Percentiles rank a stretch among this genome's conserved stretches.
Evolutionary conservation across 2,113 vertebrate species (phyloP).

Genomic region (Erythrocercus mccallii): DNA sequence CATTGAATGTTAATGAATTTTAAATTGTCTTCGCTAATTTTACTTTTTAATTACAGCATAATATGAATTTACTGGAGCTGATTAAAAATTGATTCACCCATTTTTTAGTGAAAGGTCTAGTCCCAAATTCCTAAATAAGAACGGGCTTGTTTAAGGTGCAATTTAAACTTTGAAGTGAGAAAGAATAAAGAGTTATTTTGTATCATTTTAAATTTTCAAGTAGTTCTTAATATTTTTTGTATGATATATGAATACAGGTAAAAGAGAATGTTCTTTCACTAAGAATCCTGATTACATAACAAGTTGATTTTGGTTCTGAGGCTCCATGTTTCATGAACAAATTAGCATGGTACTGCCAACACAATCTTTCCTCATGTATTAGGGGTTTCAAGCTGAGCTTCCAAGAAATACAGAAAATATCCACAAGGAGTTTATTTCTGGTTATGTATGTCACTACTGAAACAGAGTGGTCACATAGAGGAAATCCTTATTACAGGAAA

Average conservation of each 20-base stretch:
- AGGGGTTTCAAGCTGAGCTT: background rate
- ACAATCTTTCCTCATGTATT: background rate
- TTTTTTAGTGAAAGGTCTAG: background rate
- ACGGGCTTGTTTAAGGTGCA: background rate
- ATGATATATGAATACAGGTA: background rate
- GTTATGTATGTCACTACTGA: background rate
- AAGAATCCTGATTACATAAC: background rate
- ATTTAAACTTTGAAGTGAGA: background rate
- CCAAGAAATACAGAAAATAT: background rate
- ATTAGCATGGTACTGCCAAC: background rate
- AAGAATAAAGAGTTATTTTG: background rate
- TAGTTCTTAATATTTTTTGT: background rate
- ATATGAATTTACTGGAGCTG: background rate
- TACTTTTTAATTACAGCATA: constrained; percentile 4
- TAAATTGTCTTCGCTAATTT: constrained; percentile 21
- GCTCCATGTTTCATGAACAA: background rate
- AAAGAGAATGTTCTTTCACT: background rate
- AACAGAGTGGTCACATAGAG: background rate
- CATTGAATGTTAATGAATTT: constrained; percentile 2
- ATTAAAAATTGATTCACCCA: constrained; percentile 16
- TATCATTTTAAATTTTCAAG: background rate
- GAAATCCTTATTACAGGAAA: background rate
- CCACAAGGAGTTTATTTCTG: background rate
- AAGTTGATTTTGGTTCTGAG: background rate
- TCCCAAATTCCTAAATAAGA: constrained; percentile 18